A percentile compares a stretch with the other conserved stretches of the same genome.
phyloP scores from a whole-genome alignment of 2,113 vertebrate genomes.

The Heliornis fulica region DNA sequence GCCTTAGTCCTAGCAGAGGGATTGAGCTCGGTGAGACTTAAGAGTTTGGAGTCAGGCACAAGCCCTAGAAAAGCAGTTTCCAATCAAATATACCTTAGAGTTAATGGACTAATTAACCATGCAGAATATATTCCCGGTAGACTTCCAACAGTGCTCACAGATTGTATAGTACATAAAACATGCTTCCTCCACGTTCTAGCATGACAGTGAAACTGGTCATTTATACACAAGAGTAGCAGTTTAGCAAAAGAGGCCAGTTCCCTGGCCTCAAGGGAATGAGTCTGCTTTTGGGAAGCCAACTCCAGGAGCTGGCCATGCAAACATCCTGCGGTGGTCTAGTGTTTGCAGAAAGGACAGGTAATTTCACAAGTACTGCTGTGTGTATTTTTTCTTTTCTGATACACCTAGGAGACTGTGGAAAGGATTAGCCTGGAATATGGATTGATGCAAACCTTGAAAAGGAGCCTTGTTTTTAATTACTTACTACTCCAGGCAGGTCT shows the following conservation, averaged over 20 bases:
- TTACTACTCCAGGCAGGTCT: not conserved
- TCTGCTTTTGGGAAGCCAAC: not conserved
- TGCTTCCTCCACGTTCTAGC: not conserved
- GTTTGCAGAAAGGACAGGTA: not conserved
- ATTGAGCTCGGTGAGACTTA: not conserved
- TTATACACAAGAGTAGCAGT: not conserved
- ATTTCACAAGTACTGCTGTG: fast-evolving
- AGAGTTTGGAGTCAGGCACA: not conserved
- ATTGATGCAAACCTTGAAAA: not conserved
- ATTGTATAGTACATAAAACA: not conserved
- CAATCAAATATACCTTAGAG: not conserved
- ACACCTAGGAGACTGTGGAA: not conserved
- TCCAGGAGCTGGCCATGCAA: not conserved
- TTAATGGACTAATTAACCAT: not conserved
- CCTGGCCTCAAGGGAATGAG: not conserved
- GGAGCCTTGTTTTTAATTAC: not conserved
- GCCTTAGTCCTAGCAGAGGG: not conserved
- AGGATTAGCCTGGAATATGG: not conserved
- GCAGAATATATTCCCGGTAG: not conserved
- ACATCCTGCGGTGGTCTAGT: too few relatives aligned
- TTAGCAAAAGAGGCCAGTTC: too few relatives aligned
- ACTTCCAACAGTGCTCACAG: not conserved
- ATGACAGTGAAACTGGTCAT: not conserved
- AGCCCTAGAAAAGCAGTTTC: not conserved
- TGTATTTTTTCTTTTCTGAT: not conserved